Conservation (phyloP, 2,797 vertebrate species). For the Vespertilio murinus region DNA sequence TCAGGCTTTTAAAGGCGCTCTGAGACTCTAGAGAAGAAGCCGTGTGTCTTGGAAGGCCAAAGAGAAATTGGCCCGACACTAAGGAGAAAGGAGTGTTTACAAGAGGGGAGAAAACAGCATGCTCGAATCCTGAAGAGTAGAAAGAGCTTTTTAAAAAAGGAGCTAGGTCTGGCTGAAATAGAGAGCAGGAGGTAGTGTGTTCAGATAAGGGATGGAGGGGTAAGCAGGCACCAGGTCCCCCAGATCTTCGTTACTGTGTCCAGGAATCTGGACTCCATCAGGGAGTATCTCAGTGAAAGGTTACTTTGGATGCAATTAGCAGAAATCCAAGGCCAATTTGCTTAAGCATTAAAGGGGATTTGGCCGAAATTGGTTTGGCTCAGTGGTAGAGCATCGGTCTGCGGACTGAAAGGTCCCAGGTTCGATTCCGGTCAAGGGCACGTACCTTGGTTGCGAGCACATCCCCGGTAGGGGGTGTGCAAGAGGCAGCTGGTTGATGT, state of each 20-base stretch:
- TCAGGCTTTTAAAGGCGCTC: not conserved
- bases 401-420: too few species aligned
- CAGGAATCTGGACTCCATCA: constrained; percentile 32
- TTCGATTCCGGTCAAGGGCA: too few species aligned
- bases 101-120: not conserved
- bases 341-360: constrained; percentile 26
- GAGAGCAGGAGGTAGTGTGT: not conserved
- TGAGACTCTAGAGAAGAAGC: not conserved
- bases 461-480: too few species aligned
- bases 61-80: not conserved
- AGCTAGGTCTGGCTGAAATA: not conserved
- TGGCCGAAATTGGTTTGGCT: too few species aligned
- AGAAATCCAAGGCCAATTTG: constrained; percentile 37
- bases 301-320: constrained; percentile 43
- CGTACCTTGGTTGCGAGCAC: too few species aligned
- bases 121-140: not conserved
- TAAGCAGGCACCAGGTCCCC: not conserved
- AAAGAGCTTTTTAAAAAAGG: not conserved
- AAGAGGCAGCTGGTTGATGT: too few species aligned
- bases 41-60: not conserved
- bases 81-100: not conserved
- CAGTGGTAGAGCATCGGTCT: too few species aligned
- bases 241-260: not conserved
- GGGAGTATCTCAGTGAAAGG: not conserved
- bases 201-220: not conserved